Percentiles rank a stretch among this genome's conserved stretches.
phyloP scores from a whole-genome alignment of 1,140 invertebrate genomes.

The Scaptomyza hsui region DNA sequence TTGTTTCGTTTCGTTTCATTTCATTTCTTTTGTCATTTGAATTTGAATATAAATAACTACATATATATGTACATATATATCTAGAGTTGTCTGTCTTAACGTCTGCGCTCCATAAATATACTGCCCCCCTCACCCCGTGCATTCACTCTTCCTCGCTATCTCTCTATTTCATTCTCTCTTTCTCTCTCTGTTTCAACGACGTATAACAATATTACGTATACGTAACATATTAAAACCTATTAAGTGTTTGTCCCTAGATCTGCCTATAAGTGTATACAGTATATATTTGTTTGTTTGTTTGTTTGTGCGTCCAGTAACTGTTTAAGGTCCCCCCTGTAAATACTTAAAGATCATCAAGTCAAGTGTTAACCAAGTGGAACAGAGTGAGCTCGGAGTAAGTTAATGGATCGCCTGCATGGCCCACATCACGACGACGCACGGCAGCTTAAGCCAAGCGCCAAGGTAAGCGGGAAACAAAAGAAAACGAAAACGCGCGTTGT shows the following conservation, averaged over 20 bases:
- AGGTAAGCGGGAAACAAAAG: slow-evolving; percentile 63
- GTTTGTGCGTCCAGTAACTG: neutral
- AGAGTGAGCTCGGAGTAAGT: slow-evolving; percentile 53
- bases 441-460: slow-evolving; percentile 83
- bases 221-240: slow-evolving; percentile 34
- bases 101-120: slow-evolving; percentile 59
- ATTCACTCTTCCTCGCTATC: neutral
- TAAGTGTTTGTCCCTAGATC: slow-evolving; percentile 21
- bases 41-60: slow-evolving; percentile 75
- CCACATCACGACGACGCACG: slow-evolving; percentile 81
- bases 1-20: slow-evolving; percentile 64
- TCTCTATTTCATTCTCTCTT: neutral
- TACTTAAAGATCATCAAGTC: neutral
- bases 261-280: slow-evolving; percentile 7
- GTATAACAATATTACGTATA: slow-evolving; percentile 49
- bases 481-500: neutral
- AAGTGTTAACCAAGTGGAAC: slow-evolving; percentile 25
- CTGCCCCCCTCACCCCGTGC: neutral
- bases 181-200: neutral
- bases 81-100: slow-evolving; percentile 61
- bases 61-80: slow-evolving; percentile 78
- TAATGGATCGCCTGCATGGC: slow-evolving; percentile 83
- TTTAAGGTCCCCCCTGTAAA: neutral
- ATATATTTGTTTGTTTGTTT: slow-evolving; percentile 8
- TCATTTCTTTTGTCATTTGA: slow-evolving; percentile 79